Conservation (phyloP, 2,797 vertebrate genomes). For the Phrynocephalus forsythii region DNA sequence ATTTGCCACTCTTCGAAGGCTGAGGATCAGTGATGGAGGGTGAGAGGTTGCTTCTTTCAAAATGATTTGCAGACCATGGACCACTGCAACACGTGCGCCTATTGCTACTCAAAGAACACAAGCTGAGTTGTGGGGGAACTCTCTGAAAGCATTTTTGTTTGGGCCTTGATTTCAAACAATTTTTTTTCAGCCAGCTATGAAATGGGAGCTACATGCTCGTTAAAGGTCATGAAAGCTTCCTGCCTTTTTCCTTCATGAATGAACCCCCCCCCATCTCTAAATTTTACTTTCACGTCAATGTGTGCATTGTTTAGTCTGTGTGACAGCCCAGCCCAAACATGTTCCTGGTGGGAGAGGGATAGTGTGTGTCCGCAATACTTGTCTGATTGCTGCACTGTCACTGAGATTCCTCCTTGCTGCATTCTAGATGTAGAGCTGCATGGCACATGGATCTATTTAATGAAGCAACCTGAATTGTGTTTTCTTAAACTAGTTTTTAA, state of each 20-base stretch:
- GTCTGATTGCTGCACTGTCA: neutral
- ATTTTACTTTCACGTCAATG: constrained; percentile 52
- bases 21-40: neutral
- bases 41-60: neutral
- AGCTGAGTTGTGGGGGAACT: constrained; percentile 21
- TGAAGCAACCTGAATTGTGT: neutral
- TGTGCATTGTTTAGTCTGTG: constrained; percentile 62
- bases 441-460: constrained; percentile 1
- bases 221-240: constrained; percentile 63
- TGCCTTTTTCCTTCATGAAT: constrained; percentile 52
- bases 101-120: constrained; percentile 16
- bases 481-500: neutral
- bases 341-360: constrained; percentile 39
- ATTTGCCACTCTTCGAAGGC: neutral
- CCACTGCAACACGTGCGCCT: constrained; percentile 1
- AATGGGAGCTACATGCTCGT: constrained; percentile 50
- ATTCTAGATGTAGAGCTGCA: constrained; percentile 6
- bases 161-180: constrained; percentile 8
- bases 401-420: neutral
- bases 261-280: constrained; percentile 38
- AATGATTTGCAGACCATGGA: neutral
- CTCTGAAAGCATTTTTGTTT: constrained; percentile 26
- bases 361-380: neutral
- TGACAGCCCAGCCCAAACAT: constrained; percentile 32
- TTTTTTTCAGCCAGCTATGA: constrained; percentile 36